Evolutionary conservation across 2,888 invertebrate species (phyloP).

Genomic region (Autographa gamma): DNA sequence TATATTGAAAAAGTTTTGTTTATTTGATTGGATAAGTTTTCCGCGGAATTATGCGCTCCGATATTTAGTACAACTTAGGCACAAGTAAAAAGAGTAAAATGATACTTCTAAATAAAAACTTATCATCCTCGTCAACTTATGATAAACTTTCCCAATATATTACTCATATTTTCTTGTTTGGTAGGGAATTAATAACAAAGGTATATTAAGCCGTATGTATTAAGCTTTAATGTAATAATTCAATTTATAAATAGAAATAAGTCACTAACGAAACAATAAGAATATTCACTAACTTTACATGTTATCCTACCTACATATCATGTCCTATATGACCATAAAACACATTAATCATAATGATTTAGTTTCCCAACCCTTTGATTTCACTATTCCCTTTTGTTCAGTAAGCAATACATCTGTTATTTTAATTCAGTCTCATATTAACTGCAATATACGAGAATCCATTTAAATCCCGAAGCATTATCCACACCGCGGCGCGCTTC

Average conservation of each 20-base stretch:
- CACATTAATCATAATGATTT: conserved; percentile 28
- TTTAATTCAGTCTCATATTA: conserved; percentile 44
- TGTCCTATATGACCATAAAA: neutral
- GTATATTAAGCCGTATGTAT: too few relatives aligned
- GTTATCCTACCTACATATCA: neutral
- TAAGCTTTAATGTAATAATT: neutral
- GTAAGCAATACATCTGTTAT: conserved; percentile 39
- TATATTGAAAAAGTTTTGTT: conserved; percentile 28
- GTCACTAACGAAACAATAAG: neutral
- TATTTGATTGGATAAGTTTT: neutral
- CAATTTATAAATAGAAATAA: neutral
- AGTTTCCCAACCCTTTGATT: conserved; percentile 20
- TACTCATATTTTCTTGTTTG: too few relatives aligned
- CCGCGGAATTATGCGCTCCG: too few relatives aligned
- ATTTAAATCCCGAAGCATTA: conserved; percentile 45
- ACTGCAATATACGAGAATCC: conserved; percentile 41
- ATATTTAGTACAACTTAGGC: too few relatives aligned
- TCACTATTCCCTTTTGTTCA: conserved; percentile 14
- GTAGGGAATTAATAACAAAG: too few relatives aligned
- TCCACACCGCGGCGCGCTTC: conserved; percentile 31
- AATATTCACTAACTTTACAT: neutral
- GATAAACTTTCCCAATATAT: too few relatives aligned
- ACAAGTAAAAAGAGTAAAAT: too few relatives aligned
- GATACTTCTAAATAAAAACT: too few relatives aligned
- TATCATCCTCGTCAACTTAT: too few relatives aligned